Percentiles rank a stretch among this genome's conserved stretches.
Evolutionary conservation across 2,888 invertebrate species (phyloP).

Genomic region (Stramonita haemastoma): DNA sequence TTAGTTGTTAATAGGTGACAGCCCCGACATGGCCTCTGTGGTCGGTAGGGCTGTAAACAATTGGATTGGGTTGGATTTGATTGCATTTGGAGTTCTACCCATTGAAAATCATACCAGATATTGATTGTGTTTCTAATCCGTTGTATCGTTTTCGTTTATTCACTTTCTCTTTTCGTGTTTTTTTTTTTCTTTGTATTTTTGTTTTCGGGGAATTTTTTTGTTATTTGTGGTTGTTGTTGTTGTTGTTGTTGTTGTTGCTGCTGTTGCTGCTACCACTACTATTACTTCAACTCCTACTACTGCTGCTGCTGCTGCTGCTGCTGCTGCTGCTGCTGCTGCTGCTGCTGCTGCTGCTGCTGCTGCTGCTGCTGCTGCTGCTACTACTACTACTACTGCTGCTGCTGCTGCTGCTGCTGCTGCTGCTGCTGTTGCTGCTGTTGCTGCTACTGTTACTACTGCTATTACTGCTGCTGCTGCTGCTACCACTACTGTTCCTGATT

Average conservation of each 20-base stretch:
- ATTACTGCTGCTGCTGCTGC: background rate
- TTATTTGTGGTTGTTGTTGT: background rate
- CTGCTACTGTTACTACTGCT: background rate
- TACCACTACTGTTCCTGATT: too few species aligned
- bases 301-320: constrained; percentile 14
- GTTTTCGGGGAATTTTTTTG: too few species aligned
- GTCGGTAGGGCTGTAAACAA: too few species aligned
- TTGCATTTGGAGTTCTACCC: too few species aligned
- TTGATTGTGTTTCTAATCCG: too few species aligned
- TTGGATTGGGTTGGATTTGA: too few species aligned
- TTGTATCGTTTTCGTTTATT: too few species aligned
- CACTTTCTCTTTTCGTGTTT: too few species aligned
- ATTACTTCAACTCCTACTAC: background rate
- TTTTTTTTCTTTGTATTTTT: too few species aligned
- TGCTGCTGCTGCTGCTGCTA: constrained; percentile 3
- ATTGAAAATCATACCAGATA: too few species aligned
- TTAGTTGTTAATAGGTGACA: too few species aligned
- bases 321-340: background rate
- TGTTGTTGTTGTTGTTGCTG: background rate
- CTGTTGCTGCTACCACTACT: background rate
- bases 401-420: background rate
- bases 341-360: background rate
- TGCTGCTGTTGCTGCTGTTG: background rate
- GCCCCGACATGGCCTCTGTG: too few species aligned
- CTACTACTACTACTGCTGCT: background rate